Base-by-base conservation (phyloP, 1,140 invertebrate species). In the Drosophila sucinea region DNA sequence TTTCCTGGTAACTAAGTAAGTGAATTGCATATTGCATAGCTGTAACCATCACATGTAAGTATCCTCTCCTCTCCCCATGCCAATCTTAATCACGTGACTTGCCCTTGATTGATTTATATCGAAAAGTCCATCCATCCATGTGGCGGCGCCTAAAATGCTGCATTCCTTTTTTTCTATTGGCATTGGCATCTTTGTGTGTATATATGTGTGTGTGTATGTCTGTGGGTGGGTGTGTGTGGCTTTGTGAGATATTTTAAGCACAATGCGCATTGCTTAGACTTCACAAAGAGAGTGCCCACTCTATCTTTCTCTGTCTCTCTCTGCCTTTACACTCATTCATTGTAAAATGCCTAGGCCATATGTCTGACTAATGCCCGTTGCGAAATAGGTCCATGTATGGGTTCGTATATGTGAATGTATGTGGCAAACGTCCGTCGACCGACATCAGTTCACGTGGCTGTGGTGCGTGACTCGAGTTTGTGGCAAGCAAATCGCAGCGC, bases 391-490 rank as follows among this genome's bases (percentile, higher is more conserved):
- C 23, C 7, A 51, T 51, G 17, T 54, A 47, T 25, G 11, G n/a
- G 7, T 30, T n/a, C 11, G 30, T 58, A 23, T 58, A 5, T 60
- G 5, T 60, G 23, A 29, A 33, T 10, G 10, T 17, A 11, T 56
- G 44, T 51, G 44, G 44, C 44, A 51, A 27, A 2, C 40, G 40
- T n/a, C 40, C n/a, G 44, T 10, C 44, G 44, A 51, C 44, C 44
- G 60, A 56, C 23, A 67, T 51, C 35, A 44, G 55, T 60, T 78
- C 76, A 78, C 76, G 76, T 78, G 76, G 72, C 76, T 33, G 33
- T 33, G 44, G 41, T 78, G 76, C 76, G 76, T 78, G 72, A 78
- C 73, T 67, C n/a, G 47, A 56, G 27, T 17, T 44, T 23, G 11
- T 33, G 55, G 55, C 55, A 57, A 57, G 55, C 55, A 57, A 33